phyloP scores from a whole-genome alignment of 1,140 invertebrate genomes.

The Drosophila lacteicornis region DNA sequence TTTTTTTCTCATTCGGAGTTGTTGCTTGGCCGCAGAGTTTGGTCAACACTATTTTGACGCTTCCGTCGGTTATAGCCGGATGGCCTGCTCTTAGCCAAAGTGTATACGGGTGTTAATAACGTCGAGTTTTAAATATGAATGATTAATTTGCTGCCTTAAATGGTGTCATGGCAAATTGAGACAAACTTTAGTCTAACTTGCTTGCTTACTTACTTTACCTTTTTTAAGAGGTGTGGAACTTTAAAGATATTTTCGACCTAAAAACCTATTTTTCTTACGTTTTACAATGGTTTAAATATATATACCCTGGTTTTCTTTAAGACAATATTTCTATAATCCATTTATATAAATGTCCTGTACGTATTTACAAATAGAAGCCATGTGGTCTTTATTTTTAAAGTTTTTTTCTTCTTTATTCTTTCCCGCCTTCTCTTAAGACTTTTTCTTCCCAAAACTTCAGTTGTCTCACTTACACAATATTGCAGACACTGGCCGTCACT shows the following conservation, averaged over 20 bases:
- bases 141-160: slow-evolving; percentile 14
- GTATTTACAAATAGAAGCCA: background rate
- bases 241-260: too few species aligned
- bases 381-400: background rate
- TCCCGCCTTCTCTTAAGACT: background rate
- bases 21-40: slow-evolving; percentile 43
- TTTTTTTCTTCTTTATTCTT: background rate
- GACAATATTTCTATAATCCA: too few species aligned
- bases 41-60: slow-evolving; percentile 55
- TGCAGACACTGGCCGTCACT: slow-evolving; percentile 12
- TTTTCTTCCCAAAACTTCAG: slow-evolving; percentile 1
- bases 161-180: slow-evolving; percentile 8
- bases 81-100: slow-evolving; percentile 22
- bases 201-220: background rate
- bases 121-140: slow-evolving; percentile 18
- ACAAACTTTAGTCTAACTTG: background rate
- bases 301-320: too few species aligned
- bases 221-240: background rate
- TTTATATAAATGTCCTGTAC: too few species aligned
- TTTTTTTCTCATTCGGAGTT: slow-evolving; percentile 33
- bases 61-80: slow-evolving; percentile 46
- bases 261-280: too few species aligned
- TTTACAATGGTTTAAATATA: too few species aligned
- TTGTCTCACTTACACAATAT: slow-evolving; percentile 19
- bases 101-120: slow-evolving; percentile 31